Percentiles rank a stretch among this genome's conserved stretches.
phyloP scores from a whole-genome alignment of 2,797 vertebrate genomes.

The Artibeus jamaicensis region DNA sequence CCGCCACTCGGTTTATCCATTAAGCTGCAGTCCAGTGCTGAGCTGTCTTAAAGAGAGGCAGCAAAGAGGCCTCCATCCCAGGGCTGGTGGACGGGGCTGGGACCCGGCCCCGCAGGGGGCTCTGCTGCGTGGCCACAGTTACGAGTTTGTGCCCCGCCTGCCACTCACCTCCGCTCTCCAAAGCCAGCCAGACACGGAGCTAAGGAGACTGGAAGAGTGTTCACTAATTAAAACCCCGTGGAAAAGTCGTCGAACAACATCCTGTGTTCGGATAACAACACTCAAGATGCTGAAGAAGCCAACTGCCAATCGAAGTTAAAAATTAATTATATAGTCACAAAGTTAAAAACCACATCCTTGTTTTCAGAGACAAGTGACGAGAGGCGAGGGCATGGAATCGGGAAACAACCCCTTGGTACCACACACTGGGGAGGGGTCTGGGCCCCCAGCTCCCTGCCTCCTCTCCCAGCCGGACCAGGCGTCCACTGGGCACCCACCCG shows the following conservation, averaged over 20 bases:
- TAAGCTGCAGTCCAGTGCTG: neutral
- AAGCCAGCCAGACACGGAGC: slow-evolving; percentile 35
- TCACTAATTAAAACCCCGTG: slow-evolving; percentile 52
- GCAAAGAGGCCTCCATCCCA: neutral
- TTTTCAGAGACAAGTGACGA: slow-evolving; percentile 33
- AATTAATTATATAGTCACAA: neutral
- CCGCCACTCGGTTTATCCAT: accelerated
- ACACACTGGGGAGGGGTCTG: accelerated
- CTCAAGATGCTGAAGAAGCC: neutral
- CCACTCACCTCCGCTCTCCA: neutral
- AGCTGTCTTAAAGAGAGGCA: neutral
- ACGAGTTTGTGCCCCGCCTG: neutral
- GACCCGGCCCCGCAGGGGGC: neutral
- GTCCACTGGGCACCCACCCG: accelerated
- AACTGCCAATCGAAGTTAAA: slow-evolving; percentile 27
- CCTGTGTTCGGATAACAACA: neutral
- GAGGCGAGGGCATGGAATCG: neutral
- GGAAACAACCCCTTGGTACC: neutral
- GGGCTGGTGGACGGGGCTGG: neutral
- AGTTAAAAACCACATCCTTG: slow-evolving; percentile 7
- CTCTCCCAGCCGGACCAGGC: neutral
- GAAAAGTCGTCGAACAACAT: slow-evolving; percentile 18
- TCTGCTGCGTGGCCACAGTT: neutral
- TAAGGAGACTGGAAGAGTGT: neutral
- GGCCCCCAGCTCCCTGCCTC: neutral